These are phyloP conservation scores for Sebastes fasciatus DNA, from an alignment of 2,113 vertebrate genomes.

Conservation along the genomic window DNA sequence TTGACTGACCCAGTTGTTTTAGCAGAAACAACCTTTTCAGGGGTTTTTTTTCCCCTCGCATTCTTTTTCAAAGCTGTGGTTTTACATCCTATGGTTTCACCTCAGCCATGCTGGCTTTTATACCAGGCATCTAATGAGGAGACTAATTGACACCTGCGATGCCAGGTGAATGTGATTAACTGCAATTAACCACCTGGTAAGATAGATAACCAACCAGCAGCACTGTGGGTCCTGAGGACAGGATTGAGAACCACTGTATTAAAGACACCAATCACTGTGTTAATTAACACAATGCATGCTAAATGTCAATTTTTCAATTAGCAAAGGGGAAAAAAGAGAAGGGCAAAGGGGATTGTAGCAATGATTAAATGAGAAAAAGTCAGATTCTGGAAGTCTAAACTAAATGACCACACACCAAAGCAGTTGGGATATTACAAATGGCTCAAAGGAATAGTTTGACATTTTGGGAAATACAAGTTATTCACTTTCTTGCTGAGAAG, in stretches of 20 bases:
- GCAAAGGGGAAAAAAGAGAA: constrained; percentile 35
- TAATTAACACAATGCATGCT: constrained; percentile 44
- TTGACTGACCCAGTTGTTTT: constrained; percentile 24
- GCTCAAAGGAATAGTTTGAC: not conserved
- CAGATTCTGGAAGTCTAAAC: constrained; percentile 7
- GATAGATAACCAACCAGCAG: constrained; percentile 37
- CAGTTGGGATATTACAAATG: not conserved
- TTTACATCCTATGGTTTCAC: not conserved
- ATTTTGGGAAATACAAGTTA: not conserved
- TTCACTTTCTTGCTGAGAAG: not conserved
- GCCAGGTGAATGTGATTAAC: constrained; percentile 49
- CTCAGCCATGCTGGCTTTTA: constrained; percentile 9
- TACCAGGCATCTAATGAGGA: constrained; percentile 15
- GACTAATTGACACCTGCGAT: constrained; percentile 34
- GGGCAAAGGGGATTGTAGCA: constrained; percentile 38
- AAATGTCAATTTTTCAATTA: constrained; percentile 57
- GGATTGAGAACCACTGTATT: not conserved
- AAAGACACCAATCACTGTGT: constrained; percentile 49
- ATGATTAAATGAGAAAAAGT: constrained; percentile 29
- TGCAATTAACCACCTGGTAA: constrained; percentile 44
- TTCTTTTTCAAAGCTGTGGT: not conserved
- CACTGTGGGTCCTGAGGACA: constrained; percentile 16
- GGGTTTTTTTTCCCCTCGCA: not conserved
- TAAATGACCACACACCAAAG: constrained; percentile 4
- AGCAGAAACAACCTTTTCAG: constrained; percentile 20